phyloP scores from a whole-genome alignment of 2,113 vertebrate genomes.

The Phasianus colchicus region DNA sequence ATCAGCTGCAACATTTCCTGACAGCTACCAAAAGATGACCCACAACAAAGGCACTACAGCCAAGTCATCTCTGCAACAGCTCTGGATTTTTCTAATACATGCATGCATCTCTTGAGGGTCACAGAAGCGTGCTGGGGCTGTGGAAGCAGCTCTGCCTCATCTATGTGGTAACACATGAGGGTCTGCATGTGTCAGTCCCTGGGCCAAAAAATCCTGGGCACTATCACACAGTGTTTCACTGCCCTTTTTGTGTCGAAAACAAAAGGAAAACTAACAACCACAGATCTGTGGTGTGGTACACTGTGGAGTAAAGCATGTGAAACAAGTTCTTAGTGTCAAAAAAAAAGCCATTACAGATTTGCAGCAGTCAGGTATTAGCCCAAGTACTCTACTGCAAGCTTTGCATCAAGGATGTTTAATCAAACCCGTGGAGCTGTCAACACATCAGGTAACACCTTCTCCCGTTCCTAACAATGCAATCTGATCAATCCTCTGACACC shows the following conservation, averaged over 20 bases:
- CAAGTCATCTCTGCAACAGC: background rate
- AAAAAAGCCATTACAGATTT: background rate
- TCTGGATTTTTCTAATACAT: background rate
- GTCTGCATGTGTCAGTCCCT: background rate
- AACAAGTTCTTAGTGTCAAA: background rate
- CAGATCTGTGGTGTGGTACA: background rate
- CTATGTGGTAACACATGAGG: background rate
- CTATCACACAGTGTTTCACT: background rate
- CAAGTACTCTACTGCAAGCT: background rate
- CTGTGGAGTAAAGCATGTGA: background rate
- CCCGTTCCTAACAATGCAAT: background rate
- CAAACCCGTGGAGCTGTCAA: background rate
- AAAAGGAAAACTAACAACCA: slow-evolving; percentile 54
- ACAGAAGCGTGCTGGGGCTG: background rate
- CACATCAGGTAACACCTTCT: background rate
- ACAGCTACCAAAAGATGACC: background rate
- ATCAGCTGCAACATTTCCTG: background rate
- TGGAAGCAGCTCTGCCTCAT: background rate
- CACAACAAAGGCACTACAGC: background rate
- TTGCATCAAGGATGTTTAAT: background rate
- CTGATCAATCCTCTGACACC: background rate
- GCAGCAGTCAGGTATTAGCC: background rate
- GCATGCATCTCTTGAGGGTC: background rate
- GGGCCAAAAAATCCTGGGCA: slow-evolving; percentile 11
- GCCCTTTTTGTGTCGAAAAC: slow-evolving; percentile 20